Evolutionary conservation across 1,140 invertebrate species (phyloP).

Genomic region (Drosophila malerkotliana): DNA sequence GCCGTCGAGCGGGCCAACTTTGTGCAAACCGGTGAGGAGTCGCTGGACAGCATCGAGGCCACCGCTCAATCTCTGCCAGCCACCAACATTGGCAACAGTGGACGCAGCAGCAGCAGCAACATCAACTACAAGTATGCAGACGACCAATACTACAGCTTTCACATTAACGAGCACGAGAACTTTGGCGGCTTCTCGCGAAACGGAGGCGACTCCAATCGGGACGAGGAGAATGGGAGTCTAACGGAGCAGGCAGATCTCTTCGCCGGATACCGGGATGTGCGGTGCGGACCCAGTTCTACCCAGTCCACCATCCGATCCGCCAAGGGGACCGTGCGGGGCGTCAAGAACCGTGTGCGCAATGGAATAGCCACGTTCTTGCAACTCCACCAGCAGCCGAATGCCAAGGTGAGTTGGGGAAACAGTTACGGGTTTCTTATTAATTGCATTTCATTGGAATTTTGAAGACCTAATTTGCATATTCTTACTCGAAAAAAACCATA

Average conservation of each 20-base stretch:
- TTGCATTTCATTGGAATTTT: neutral
- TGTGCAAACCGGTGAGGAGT: conserved; percentile 70
- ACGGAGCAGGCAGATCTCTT: conserved; percentile 87
- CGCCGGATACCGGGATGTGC: conserved; percentile 92
- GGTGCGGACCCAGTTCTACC: conserved; percentile 88
- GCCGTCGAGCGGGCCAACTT: conserved; percentile 73
- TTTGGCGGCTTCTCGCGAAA: conserved; percentile 86
- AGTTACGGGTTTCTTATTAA: neutral
- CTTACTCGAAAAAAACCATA: neutral
- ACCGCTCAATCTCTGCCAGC: conserved; percentile 39
- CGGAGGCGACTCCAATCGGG: conserved; percentile 41
- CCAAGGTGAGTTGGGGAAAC: conserved; percentile 86
- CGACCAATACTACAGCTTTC: conserved; percentile 93
- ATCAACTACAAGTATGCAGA: conserved; percentile 86
- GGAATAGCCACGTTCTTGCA: conserved; percentile 98
- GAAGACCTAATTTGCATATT: neutral
- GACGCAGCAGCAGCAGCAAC: conserved; percentile 30
- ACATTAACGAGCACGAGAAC: conserved; percentile 89
- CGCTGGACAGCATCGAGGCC: conserved; percentile 38
- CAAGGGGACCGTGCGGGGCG: conserved; percentile 95
- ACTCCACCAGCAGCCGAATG: conserved; percentile 88
- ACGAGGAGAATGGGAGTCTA: conserved; percentile 14
- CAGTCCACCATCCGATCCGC: conserved; percentile 93
- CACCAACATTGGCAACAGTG: conserved; percentile 16
- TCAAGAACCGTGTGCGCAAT: conserved; percentile 96